Conservation (phyloP, 2,113 vertebrate genomes). For the Psilopsiagon aurifrons region DNA sequence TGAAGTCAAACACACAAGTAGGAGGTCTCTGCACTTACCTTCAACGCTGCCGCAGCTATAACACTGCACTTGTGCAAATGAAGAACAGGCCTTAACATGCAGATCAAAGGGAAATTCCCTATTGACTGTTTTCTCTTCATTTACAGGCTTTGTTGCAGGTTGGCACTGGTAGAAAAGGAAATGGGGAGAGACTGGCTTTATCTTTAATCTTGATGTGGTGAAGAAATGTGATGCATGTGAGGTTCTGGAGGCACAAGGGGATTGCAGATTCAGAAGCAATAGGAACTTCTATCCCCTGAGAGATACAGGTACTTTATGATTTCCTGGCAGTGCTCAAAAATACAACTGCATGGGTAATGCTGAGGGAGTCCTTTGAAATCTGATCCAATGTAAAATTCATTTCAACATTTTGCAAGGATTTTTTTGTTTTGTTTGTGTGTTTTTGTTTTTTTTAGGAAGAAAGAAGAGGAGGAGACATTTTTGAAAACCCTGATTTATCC, state of each 20-base stretch:
- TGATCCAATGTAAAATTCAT: background rate
- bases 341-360: rapidly evolving
- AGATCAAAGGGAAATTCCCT: background rate
- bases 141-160: background rate
- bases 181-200: background rate
- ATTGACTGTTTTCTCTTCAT: background rate
- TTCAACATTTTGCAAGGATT: background rate
- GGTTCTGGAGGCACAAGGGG: background rate
- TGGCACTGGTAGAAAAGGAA: background rate
- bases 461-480: background rate
- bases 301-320: background rate
- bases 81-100: background rate
- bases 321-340: background rate
- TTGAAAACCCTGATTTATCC: background rate
- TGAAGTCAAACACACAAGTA: background rate
- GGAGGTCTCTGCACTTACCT: background rate
- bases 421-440: background rate
- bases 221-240: background rate
- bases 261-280: background rate
- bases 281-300: background rate
- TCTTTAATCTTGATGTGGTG: background rate
- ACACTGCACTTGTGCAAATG: background rate
- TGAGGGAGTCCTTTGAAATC: background rate
- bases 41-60: background rate
- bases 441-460: background rate